Evolutionary conservation across 2,888 invertebrate species (phyloP).

Genomic region (Cryptus armator): DNA sequence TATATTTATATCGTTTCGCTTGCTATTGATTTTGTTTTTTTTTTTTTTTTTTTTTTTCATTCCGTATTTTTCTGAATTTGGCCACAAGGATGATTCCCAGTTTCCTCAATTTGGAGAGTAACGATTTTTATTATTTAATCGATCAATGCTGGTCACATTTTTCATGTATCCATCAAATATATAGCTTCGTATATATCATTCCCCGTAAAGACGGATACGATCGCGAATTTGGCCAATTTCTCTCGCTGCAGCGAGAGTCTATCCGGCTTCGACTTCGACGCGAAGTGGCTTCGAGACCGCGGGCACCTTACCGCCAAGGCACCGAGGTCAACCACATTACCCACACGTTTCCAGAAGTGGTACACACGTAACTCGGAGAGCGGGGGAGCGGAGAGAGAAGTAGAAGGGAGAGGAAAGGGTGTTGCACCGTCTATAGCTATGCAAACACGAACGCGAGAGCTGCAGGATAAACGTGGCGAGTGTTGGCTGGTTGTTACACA

Average conservation of each 20-base stretch:
- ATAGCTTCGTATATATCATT: too few species aligned
- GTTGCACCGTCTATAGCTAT: conserved; percentile 39
- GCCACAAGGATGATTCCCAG: too few species aligned
- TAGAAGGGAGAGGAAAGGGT: background rate
- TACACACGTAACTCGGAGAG: conserved; percentile 19
- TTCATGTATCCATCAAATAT: too few species aligned
- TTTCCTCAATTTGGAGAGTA: too few species aligned
- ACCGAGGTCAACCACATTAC: conserved; percentile 66
- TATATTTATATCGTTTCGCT: too few species aligned
- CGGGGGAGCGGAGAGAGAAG: background rate
- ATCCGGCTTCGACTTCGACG: conserved; percentile 40
- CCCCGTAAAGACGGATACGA: conserved; percentile 1
- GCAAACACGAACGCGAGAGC: conserved; percentile 37
- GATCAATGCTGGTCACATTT: too few species aligned
- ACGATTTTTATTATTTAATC: too few species aligned
- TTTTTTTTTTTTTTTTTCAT: too few species aligned
- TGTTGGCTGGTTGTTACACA: conserved; percentile 26
- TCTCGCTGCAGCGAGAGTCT: background rate
- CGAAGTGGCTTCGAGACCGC: conserved; percentile 19
- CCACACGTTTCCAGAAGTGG: conserved; percentile 60
- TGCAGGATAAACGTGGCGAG: conserved; percentile 49
- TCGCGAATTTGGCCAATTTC: conserved; percentile 1
- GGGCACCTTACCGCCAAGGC: conserved; percentile 35
- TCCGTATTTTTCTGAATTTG: too few species aligned
- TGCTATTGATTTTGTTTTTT: too few species aligned